Evolutionary conservation across 2,113 vertebrate genomes (phyloP).

Genomic region (Procavia capensis): DNA sequence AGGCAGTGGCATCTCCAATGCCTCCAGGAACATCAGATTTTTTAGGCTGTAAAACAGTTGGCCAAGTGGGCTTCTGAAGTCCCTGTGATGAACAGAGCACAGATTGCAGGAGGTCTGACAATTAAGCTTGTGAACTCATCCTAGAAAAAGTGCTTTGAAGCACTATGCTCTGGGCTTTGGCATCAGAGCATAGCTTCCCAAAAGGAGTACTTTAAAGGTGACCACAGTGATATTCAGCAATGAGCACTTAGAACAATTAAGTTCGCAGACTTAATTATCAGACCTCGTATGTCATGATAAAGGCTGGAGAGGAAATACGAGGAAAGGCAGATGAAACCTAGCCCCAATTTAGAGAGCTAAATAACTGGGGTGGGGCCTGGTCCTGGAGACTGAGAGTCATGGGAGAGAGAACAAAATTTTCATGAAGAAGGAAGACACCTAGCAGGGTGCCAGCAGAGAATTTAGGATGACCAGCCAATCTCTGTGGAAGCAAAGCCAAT

Average conservation of each 20-base stretch:
- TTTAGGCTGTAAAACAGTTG: neutral
- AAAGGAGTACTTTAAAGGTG: too few species aligned
- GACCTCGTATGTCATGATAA: neutral
- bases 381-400: rapidly evolving
- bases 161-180: too few species aligned
- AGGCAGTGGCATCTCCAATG: too few species aligned
- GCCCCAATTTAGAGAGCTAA: neutral
- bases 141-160: too few species aligned
- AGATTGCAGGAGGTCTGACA: too few species aligned
- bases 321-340: neutral
- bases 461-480: too few species aligned
- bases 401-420: neutral
- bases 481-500: neutral
- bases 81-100: neutral
- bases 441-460: neutral
- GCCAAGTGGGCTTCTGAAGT: neutral
- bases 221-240: too few species aligned
- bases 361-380: too few species aligned
- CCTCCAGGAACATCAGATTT: neutral
- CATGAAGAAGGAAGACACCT: neutral
- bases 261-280: too few species aligned
- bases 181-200: too few species aligned
- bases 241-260: too few species aligned
- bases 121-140: too few species aligned
- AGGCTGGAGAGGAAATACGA: neutral